Evolutionary conservation across 2,888 invertebrate genomes (phyloP).

Genomic region (Helicoverpa assulta): DNA sequence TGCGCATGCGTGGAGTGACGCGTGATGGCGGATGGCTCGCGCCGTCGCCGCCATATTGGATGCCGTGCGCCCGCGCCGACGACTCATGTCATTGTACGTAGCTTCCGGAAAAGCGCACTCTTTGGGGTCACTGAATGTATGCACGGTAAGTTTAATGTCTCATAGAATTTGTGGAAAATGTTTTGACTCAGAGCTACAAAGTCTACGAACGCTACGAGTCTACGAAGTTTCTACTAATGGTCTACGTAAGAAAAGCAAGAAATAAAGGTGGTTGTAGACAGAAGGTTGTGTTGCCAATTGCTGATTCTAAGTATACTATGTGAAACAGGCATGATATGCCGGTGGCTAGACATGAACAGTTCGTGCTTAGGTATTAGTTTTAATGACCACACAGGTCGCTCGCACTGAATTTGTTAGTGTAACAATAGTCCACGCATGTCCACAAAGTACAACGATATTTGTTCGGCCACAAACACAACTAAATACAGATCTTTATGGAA

Average conservation of each 20-base stretch:
- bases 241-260: constrained; percentile 6
- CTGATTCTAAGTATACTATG: not conserved
- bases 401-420: constrained; percentile 69
- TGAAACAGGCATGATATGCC: constrained; percentile 1
- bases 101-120: constrained; percentile 85
- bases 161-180: not conserved
- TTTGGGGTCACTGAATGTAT: constrained; percentile 80
- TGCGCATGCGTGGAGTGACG: constrained; percentile 48
- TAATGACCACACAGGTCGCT: constrained; percentile 72
- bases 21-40: constrained; percentile 66
- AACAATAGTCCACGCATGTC: constrained; percentile 71
- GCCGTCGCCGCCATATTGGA: constrained; percentile 71
- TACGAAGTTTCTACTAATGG: constrained; percentile 4
- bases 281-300: not conserved
- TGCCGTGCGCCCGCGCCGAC: constrained; percentile 58
- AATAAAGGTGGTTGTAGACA: not conserved
- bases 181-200: constrained; percentile 15
- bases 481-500: constrained; percentile 81
- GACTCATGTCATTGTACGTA: constrained; percentile 74
- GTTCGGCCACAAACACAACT: constrained; percentile 79
- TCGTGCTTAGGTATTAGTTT: constrained; percentile 53
- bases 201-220: constrained; percentile 14
- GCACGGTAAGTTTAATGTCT: constrained; percentile 41
- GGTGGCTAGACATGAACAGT: constrained; percentile 3
- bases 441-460: constrained; percentile 79